A percentile compares a stretch with the other conserved stretches of the same genome.
Conservation (phyloP, 1,140 invertebrate species). For the Hypsibius dujardini region DNA sequence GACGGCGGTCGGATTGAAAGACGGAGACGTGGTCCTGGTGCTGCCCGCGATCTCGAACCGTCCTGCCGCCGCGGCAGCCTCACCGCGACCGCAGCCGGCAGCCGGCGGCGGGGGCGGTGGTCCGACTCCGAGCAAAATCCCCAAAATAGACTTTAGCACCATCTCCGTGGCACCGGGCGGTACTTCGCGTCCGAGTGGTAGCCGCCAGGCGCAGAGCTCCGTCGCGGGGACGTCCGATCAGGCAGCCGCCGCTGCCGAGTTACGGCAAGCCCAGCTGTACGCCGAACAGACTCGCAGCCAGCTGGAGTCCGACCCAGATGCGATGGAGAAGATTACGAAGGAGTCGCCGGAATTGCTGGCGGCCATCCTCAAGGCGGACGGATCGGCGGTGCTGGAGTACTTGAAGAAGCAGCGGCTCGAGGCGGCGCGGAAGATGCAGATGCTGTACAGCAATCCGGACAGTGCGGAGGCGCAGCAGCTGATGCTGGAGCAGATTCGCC, state of each 20-base stretch:
- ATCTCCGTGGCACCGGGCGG: neutral
- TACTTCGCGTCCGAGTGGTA: neutral
- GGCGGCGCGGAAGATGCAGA: neutral
- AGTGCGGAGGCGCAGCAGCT: slow-evolving; percentile 8
- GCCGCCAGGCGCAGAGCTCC: neutral
- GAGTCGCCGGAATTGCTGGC: neutral
- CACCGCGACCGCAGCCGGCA: too few species aligned
- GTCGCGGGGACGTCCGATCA: neutral
- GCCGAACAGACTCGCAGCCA: neutral
- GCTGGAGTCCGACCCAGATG: neutral
- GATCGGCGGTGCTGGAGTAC: neutral
- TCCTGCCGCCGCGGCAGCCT: too few species aligned
- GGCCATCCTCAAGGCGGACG: neutral
- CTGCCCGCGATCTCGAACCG: slow-evolving; percentile 32
- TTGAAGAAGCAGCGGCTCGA: neutral
- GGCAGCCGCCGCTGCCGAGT: neutral
- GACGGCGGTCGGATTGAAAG: slow-evolving; percentile 51
- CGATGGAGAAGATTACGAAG: neutral
- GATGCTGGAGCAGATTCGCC: neutral
- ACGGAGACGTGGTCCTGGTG: slow-evolving; percentile 70
- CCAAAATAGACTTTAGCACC: slow-evolving; percentile 2
- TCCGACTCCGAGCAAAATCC: neutral
- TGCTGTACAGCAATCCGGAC: neutral
- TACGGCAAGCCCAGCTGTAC: neutral
- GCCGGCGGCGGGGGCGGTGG: neutral